These are phyloP conservation scores for Pollenia griseotomentosa DNA, from an alignment of 2,888 invertebrate genomes.

Conservation along the genomic window DNA sequence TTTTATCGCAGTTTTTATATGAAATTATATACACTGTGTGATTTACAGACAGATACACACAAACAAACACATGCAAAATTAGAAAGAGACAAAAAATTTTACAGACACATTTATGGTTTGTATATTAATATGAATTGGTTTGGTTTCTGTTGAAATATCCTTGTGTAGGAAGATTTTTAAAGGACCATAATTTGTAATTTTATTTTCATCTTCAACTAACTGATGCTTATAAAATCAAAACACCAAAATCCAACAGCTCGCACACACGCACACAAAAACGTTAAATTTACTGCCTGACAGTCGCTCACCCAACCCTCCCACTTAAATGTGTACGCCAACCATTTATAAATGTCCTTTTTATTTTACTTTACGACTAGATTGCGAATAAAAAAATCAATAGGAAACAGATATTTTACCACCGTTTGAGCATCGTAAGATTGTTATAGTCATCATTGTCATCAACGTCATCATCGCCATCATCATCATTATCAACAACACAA, in stretches of 20 bases:
- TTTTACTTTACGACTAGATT: conserved; percentile 42
- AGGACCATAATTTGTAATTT: conserved; percentile 81
- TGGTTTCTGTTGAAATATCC: conserved; percentile 67
- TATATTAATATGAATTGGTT: conserved; percentile 53
- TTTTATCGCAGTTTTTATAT: conserved; percentile 85
- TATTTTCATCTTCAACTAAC: conserved; percentile 74
- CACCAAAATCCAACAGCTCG: conserved; percentile 35
- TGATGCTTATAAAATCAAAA: conserved; percentile 59
- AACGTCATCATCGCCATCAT: conserved; percentile 36
- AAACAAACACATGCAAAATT: conserved; percentile 4
- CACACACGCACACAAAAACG: conserved; percentile 4
- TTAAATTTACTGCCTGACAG: not conserved
- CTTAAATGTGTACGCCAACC: conserved; percentile 45
- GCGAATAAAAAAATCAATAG: conserved; percentile 79
- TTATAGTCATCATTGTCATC: conserved; percentile 50
- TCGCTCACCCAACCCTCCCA: conserved; percentile 53
- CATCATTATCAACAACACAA: conserved; percentile 32
- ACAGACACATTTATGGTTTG: conserved; percentile 48
- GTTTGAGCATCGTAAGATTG: conserved; percentile 57
- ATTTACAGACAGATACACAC: conserved; percentile 76
- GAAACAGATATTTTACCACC: conserved; percentile 78
- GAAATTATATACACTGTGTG: conserved; percentile 77
- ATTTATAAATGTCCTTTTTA: conserved; percentile 50
- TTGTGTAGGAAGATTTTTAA: conserved; percentile 81
- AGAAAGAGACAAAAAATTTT: conserved; percentile 6